Conservation (phyloP, 2,797 vertebrate species). For the Lemur catta region DNA sequence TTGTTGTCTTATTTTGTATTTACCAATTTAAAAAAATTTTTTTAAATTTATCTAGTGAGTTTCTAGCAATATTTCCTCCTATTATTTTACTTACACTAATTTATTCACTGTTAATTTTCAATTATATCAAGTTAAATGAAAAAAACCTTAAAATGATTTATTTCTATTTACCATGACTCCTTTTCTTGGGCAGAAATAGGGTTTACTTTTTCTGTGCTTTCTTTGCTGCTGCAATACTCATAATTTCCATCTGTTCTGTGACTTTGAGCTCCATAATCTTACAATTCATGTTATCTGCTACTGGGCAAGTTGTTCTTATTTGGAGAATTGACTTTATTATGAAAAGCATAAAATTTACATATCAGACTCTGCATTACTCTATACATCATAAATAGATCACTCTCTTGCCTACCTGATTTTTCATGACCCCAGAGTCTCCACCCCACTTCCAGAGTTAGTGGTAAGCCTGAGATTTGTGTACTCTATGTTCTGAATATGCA, state of each 20-base stretch:
- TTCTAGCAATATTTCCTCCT: not conserved
- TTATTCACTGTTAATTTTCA: not conserved
- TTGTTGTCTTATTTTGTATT: not conserved
- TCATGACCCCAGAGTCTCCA: not conserved
- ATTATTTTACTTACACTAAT: not conserved
- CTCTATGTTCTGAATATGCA: not conserved
- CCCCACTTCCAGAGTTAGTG: not conserved
- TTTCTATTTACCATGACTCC: not conserved
- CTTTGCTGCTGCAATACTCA: not conserved
- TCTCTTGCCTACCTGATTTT: not conserved
- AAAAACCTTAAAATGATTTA: not conserved
- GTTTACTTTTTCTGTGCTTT: not conserved
- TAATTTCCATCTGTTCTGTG: not conserved
- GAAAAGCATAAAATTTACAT: not conserved
- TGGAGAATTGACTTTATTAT: not conserved
- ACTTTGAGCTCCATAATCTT: not conserved
- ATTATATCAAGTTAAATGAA: not conserved
- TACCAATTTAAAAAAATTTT: not conserved
- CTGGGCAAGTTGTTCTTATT: not conserved
- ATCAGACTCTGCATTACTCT: not conserved
- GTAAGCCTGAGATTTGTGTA: not conserved
- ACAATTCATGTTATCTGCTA: not conserved
- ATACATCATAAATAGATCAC: not conserved
- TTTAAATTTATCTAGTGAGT: not conserved
- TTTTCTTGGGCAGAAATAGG: not conserved